These are phyloP conservation scores for Pediacus dermestoides DNA, from an alignment of 2,888 invertebrate species.

Conservation along the genomic window DNA sequence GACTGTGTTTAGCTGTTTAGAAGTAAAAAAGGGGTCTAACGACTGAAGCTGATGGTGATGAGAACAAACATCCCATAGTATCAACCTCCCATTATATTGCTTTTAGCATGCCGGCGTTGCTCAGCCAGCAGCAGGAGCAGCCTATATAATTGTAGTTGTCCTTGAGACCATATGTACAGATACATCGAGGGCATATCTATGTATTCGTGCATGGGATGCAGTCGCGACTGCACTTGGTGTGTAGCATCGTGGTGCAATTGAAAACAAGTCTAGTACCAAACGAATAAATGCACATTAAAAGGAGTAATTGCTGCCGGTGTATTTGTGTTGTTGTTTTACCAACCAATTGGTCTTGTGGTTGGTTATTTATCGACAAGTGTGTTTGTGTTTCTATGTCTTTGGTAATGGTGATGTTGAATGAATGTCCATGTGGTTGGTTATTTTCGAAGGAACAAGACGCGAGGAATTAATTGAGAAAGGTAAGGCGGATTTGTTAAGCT, in stretches of 20 bases:
- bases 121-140: slow-evolving; percentile 25
- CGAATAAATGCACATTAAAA: too few relatives aligned
- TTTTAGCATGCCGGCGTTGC: not conserved
- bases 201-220: slow-evolving; percentile 30
- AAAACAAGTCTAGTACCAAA: too few relatives aligned
- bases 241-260: not conserved
- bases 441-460: too few relatives aligned
- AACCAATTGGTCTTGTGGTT: too few relatives aligned
- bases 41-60: not conserved
- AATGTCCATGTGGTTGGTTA: too few relatives aligned
- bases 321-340: slow-evolving; percentile 16
- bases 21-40: not conserved
- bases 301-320: slow-evolving; percentile 13
- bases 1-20: not conserved
- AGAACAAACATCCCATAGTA: not conserved
- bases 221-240: slow-evolving; percentile 13
- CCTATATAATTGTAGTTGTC: slow-evolving; percentile 42
- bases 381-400: too few relatives aligned
- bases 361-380: too few relatives aligned
- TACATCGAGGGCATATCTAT: slow-evolving; percentile 41
- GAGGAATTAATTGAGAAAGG: too few relatives aligned
- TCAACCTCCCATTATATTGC: slow-evolving; percentile 1
- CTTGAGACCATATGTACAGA: slow-evolving; percentile 45
- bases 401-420: too few relatives aligned
- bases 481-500: too few relatives aligned